phyloP scores from a whole-genome alignment of 2,113 vertebrate species.

The Mormyrus iriodes region DNA sequence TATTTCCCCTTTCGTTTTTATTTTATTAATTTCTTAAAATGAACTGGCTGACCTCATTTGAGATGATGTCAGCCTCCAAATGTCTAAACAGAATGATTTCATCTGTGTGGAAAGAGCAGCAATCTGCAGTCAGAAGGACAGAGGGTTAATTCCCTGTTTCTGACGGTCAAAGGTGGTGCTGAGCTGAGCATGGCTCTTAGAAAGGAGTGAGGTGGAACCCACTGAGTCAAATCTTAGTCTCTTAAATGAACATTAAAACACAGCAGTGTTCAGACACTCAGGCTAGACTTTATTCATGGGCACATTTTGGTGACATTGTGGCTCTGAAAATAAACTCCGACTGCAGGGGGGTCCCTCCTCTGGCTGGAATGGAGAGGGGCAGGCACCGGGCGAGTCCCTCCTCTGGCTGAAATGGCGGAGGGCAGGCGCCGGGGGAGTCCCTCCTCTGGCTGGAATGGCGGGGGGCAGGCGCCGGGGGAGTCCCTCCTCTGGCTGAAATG shows the following conservation, averaged over 20 bases:
- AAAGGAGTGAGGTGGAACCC: background rate
- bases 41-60: conserved; percentile 68
- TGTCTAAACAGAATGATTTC: conserved; percentile 59
- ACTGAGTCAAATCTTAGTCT: background rate
- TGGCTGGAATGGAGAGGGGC: too few relatives aligned
- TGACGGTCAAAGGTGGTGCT: background rate
- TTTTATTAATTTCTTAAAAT: conserved; percentile 19
- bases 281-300: background rate
- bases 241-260: background rate
- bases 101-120: conserved; percentile 48
- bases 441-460: too few relatives aligned
- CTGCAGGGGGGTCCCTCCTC: background rate
- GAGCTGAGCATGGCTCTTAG: background rate
- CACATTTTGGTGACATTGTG: background rate
- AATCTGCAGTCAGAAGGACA: background rate
- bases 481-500: background rate
- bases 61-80: conserved; percentile 68
- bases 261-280: background rate
- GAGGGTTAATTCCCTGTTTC: background rate
- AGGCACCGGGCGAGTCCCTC: too few relatives aligned
- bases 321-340: background rate
- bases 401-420: background rate
- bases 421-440: background rate
- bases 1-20: background rate
- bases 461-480: too few relatives aligned